Evolutionary conservation across 1,140 invertebrate genomes (phyloP).

Genomic region (Neodiprion virginianus): DNA sequence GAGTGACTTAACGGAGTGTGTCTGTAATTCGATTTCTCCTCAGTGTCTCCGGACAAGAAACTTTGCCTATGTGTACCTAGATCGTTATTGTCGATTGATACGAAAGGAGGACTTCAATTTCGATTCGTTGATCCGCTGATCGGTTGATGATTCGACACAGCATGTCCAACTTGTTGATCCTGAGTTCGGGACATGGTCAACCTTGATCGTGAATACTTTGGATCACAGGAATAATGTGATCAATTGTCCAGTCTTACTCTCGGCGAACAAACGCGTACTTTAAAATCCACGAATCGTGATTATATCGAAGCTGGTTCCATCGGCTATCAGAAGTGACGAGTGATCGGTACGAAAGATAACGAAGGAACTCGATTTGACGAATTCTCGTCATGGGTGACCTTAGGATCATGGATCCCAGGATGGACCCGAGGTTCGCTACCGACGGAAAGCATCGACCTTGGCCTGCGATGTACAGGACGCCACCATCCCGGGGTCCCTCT

Average conservation of each 20-base stretch:
- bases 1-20: neutral
- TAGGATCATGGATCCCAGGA: slow-evolving; percentile 54
- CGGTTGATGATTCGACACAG: neutral
- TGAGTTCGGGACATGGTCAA: neutral
- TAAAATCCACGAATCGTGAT: slow-evolving; percentile 29
- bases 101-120: no score
- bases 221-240: neutral
- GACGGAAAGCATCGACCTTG: slow-evolving; percentile 62
- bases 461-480: slow-evolving; percentile 68
- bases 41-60: no score
- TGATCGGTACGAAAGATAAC: slow-evolving; percentile 24
- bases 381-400: slow-evolving; percentile 52
- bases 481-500: slow-evolving; percentile 55
- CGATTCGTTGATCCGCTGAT: neutral
- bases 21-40: no score
- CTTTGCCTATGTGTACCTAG: no score
- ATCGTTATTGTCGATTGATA: no score
- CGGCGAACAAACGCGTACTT: slow-evolving; percentile 44
- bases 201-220: neutral
- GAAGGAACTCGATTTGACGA: slow-evolving; percentile 25
- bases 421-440: slow-evolving; percentile 50
- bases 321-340: no score
- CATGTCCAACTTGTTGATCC: neutral
- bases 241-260: slow-evolving; percentile 41
- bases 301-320: no score